Conservation (phyloP, 2,113 vertebrate genomes). For the Alethe castanea region DNA sequence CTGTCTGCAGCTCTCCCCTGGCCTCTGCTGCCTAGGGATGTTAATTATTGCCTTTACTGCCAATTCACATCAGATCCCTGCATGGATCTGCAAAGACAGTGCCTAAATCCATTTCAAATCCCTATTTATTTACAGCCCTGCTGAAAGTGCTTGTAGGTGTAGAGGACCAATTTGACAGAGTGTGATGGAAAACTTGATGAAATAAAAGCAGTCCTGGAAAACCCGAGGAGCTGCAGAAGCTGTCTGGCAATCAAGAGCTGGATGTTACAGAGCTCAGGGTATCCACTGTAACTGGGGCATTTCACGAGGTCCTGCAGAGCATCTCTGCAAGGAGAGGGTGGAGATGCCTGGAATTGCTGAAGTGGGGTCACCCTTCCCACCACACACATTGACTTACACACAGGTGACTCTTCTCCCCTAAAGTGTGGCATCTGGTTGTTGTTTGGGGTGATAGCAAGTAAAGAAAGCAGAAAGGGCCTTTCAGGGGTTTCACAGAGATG, state of each 20-base stretch:
- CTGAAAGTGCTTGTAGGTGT: neutral
- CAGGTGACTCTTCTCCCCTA: neutral
- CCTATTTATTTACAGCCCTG: neutral
- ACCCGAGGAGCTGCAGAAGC: neutral
- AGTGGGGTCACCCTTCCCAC: neutral
- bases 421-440: no score
- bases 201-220: neutral
- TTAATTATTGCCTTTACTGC: neutral
- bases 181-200: neutral
- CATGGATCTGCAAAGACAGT: neutral
- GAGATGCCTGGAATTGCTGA: rapidly evolving
- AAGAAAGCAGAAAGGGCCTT: no score
- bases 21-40: neutral
- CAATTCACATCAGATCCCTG: neutral
- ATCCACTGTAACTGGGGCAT: neutral
- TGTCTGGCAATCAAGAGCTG: neutral
- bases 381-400: neutral
- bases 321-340: neutral
- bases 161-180: neutral
- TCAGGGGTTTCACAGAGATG: no score
- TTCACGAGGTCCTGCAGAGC: rapidly evolving
- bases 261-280: neutral
- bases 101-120: neutral
- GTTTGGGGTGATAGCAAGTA: no score
- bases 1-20: neutral